Evolutionary conservation across 2,797 vertebrate species (phyloP).

Genomic region (Takifugu rubripes): DNA sequence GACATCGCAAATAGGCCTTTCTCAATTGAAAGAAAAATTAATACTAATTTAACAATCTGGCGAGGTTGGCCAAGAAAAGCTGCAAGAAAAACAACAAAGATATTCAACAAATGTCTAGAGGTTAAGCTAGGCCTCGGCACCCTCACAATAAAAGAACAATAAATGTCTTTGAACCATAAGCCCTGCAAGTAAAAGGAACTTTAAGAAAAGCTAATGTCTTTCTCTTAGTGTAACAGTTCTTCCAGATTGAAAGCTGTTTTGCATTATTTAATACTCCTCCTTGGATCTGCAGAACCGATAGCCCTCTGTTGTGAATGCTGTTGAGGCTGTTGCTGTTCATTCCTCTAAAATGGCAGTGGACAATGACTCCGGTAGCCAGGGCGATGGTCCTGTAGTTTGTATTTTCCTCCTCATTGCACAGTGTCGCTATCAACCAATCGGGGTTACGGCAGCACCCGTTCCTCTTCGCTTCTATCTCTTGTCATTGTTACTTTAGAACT

Average conservation of each 20-base stretch:
- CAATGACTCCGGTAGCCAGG: background rate
- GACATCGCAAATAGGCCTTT: no score
- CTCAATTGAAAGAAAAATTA: no score
- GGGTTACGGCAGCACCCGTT: slow-evolving; percentile 8
- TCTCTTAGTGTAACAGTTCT: background rate
- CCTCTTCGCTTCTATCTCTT: slow-evolving; percentile 18
- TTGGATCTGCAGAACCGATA: slow-evolving; percentile 31
- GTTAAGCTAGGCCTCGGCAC: no score
- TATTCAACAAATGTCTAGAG: no score
- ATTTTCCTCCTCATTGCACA: no score
- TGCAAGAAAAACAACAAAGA: no score
- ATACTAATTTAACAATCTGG: no score
- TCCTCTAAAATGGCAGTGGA: no score
- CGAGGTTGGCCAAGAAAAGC: no score
- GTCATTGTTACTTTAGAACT: slow-evolving; percentile 42
- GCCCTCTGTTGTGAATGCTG: slow-evolving; percentile 12
- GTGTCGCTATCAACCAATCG: slow-evolving; percentile 17
- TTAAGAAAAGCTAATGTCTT: background rate
- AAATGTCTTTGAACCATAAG: background rate
- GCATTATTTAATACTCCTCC: slow-evolving; percentile 14
- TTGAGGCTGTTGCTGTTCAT: no score
- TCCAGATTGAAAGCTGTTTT: slow-evolving; percentile 29
- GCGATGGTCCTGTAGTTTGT: slow-evolving; percentile 8
- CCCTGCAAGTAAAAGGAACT: background rate
- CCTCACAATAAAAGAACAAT: no score